Evolutionary conservation across 2,113 vertebrate genomes (phyloP), one percentile per base, ranked within the genome.

Genomic region (Cyrtonyx montezumae): DNA sequence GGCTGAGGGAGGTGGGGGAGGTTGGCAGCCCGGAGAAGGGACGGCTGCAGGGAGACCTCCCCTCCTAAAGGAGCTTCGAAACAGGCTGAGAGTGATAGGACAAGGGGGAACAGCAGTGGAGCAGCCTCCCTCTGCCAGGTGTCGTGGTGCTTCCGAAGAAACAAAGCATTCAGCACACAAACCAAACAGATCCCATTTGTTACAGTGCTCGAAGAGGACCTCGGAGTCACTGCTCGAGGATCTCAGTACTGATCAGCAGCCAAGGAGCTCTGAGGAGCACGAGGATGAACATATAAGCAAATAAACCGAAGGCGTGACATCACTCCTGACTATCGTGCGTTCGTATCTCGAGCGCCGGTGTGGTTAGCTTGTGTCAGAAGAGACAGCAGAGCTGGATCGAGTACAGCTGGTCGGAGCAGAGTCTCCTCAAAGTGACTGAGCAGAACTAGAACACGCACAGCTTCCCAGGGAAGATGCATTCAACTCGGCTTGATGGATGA

Each of bases 151-250:
- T 28, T 30, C 1, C 13, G n/a, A 37, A 66, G 77, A n/a, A 69
- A 51, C 0, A 1, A 1, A 9, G 6, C 18, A 2, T 25, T 67
- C 17, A 34, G 18, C 46, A 8, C 3, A 34, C 40, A 36, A 32
- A 48, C 0, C 15, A 13, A 36, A 7, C 36, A 21, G 48, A 26
- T 19, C 28, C 58, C 15, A 19, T 10, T 59, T 6, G 8, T 42
- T 21, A 30, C 10, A 26, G 28, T 51, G 9, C 16, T 21, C 14
- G 25, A 37, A 59, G 65, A 32, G 3, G 1, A 40, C 2, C 30
- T 22, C 5, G 14, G 66, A 55, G 45, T 46, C 30, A 9, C 30
- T 20, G 40, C 7, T 62, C 37, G 26, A 42, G 17, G 45, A 55
- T 7, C 45, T 55, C 59, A 34, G 15, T 1, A 6, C 0, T 19